Conservation (phyloP, 2,797 vertebrate genomes). For the Clarias fuscus region DNA sequence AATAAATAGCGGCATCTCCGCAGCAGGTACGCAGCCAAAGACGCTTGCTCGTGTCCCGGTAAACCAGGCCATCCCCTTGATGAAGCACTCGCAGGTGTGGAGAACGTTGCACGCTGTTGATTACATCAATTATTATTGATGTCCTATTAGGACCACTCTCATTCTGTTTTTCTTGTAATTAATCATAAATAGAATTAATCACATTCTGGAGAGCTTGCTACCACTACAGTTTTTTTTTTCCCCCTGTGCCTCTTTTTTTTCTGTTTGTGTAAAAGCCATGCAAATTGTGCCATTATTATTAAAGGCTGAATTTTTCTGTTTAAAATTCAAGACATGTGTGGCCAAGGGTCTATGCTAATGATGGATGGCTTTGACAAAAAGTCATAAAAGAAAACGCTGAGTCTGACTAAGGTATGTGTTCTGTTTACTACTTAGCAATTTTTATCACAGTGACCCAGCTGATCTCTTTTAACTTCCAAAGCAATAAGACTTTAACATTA, state of each 20-base stretch:
- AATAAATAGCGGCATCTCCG: constrained; percentile 68
- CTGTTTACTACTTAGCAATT: not conserved
- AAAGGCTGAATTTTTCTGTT: constrained; percentile 1
- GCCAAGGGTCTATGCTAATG: not conserved
- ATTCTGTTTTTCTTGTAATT: constrained; percentile 54
- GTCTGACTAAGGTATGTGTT: not conserved
- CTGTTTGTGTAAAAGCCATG: not conserved
- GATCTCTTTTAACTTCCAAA: constrained; percentile 2
- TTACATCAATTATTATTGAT: constrained; percentile 72
- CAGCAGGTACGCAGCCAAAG: constrained; percentile 58
- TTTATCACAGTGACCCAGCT: not conserved
- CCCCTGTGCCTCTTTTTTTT: not conserved
- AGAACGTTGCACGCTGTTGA: constrained; percentile 62
- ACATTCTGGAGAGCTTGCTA: constrained; percentile 12
- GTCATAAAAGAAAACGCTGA: constrained; percentile 7
- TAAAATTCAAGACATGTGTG: not conserved
- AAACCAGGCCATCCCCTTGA: constrained; percentile 68
- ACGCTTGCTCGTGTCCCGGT: constrained; percentile 57
- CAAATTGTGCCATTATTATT: constrained; percentile 14
- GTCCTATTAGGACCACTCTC: constrained; percentile 61
- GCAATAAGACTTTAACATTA: constrained; percentile 10
- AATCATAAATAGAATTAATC: constrained; percentile 48
- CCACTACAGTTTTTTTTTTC: not conserved
- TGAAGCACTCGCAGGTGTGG: constrained; percentile 76
- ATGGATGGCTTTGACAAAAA: constrained; percentile 2